Percentiles rank a stretch among this genome's conserved stretches.
These are phyloP conservation scores for Macaria notata DNA, from an alignment of 2,888 invertebrate genomes.

Conservation along the genomic window DNA sequence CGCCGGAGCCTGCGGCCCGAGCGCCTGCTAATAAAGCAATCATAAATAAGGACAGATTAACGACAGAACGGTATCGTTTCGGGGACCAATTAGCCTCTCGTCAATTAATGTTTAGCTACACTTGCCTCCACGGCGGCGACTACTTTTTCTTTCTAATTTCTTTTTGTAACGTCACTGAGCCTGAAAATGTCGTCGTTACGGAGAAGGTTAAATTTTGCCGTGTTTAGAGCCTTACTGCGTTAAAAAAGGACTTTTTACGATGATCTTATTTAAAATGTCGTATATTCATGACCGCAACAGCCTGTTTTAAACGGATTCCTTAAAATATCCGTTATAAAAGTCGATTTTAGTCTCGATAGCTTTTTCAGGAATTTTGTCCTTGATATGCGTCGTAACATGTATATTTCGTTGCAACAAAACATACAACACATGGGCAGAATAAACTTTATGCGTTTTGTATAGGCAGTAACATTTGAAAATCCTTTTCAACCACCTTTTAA, in stretches of 20 bases:
- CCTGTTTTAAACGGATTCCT: no score
- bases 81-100: conserved; percentile 23
- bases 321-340: no score
- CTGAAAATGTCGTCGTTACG: conserved; percentile 15
- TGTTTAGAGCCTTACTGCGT: conserved; percentile 11
- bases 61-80: conserved; percentile 15
- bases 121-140: conserved; percentile 14
- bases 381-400: no score
- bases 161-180: conserved; percentile 20
- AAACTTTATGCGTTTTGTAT: no score
- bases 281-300: no score
- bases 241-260: conserved; percentile 1
- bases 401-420: no score
- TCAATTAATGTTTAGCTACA: conserved; percentile 22
- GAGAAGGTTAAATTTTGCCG: conserved; percentile 7
- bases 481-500: no score
- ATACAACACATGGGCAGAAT: no score
- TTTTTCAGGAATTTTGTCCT: not conserved
- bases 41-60: conserved; percentile 23
- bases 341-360: conserved; percentile 4
- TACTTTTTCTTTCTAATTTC: conserved; percentile 21
- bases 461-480: no score
- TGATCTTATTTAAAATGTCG: not conserved
- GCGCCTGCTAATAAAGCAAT: conserved; percentile 18
- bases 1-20: conserved; percentile 11